Conservation (phyloP, 2,113 vertebrate genomes). For the Bubo blakistoni region DNA sequence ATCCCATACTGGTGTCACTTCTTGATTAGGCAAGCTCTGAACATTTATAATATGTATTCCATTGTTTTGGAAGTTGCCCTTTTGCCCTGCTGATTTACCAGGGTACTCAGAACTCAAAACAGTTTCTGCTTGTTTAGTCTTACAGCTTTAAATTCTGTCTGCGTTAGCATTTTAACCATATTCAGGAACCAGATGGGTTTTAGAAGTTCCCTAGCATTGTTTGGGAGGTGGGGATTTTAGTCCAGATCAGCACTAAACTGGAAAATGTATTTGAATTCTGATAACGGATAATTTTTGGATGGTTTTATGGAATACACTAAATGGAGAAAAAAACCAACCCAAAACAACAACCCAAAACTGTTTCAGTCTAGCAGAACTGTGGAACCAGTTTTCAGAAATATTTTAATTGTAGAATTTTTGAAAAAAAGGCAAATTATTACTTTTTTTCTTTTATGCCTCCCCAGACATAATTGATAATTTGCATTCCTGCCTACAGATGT, state of each 20-base stretch:
- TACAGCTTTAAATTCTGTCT: background rate
- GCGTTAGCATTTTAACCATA: background rate
- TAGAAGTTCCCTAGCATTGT: background rate
- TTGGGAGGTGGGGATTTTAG: background rate
- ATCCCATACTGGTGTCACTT: background rate
- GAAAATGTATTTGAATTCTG: background rate
- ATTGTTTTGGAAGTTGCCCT: background rate
- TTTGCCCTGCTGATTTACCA: background rate
- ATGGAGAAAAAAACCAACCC: background rate
- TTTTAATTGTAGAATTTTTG: background rate
- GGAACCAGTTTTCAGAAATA: background rate
- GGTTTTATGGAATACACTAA: background rate
- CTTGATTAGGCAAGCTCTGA: background rate
- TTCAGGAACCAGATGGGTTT: background rate
- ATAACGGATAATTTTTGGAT: background rate
- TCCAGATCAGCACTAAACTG: background rate
- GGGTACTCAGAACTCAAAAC: background rate
- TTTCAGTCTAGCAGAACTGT: background rate
- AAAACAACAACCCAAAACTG: background rate
- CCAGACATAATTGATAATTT: background rate
- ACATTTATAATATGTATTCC: background rate
- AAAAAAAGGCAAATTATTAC: background rate
- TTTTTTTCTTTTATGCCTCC: background rate
- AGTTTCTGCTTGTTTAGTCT: background rate
- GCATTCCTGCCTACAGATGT: slow-evolving; percentile 32